Evolutionary conservation across 2,797 vertebrate genomes (phyloP), one percentile per base, ranked within the genome.

Genomic region (Chaetodon trifasciatus): DNA sequence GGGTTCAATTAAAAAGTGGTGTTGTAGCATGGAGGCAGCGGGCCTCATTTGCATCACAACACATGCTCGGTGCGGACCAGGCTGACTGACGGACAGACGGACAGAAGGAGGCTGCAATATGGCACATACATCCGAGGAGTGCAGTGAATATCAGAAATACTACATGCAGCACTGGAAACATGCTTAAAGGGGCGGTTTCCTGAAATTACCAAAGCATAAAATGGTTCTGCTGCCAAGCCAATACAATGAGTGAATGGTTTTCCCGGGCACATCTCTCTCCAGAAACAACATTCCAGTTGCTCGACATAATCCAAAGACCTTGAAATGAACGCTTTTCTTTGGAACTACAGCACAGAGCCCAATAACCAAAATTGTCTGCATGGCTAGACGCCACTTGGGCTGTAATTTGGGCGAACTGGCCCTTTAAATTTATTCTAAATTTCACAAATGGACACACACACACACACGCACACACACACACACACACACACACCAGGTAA

Each of bases 1-100:
- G 92, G 90, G 89, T 93, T 91, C 94, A 93, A 93, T 95, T 94
- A 94, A 92, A 93, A 92, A 89, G 86, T 86, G 86, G 81, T 84
- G 89, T 83, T 80, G 80, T 56, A 73, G 87, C 63, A 60, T 46
- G 52, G 79, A 86, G 85, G 84, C 85, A 79, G 71, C 5, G 13
- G 80, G 82, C 74, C 81, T 92, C 71, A 88, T 93, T 93, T 89
- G 90, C 91, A 91, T 93, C 88, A 90, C 85, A 92, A 89, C 90
- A 91, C 88, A 88, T 90, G 93, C 79, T 86, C 47, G 1, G 55
- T 10, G 58, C 0, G 58, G 82, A 81, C 28, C 5, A 55, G 55
- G 50, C 52, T 2, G 69, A 32, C 67, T 3, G 81, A 55, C 3
- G 9, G 73, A 61, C 0, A 75, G 80, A 82, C n/a, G 23, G 78